Percentiles rank a stretch among this genome's conserved stretches.
Evolutionary conservation across 1,140 invertebrate species (phyloP).

Genomic region (Psilanteris sp.): DNA sequence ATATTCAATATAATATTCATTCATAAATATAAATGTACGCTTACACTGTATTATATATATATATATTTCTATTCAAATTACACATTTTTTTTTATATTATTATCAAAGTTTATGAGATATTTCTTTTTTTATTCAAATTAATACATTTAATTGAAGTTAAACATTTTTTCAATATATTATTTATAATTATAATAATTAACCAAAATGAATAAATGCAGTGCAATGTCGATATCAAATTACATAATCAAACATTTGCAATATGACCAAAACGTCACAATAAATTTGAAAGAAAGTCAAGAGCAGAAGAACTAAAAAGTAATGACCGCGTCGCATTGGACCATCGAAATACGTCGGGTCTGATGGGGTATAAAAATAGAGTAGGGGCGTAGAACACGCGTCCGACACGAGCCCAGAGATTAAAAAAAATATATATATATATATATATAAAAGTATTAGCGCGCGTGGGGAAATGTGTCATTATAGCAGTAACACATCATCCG

Average conservation of each 20-base stretch:
- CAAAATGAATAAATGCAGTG: background rate
- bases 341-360: constrained; percentile 45
- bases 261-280: constrained; percentile 7
- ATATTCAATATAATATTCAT: no score
- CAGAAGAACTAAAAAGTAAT: constrained; percentile 50
- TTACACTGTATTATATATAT: no score
- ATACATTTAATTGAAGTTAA: no score
- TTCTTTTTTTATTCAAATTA: no score
- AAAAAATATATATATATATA: constrained; percentile 33
- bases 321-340: constrained; percentile 26
- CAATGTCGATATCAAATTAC: constrained; percentile 1
- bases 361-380: constrained; percentile 42
- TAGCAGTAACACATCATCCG: constrained; percentile 19
- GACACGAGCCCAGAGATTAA: constrained; percentile 51
- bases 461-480: constrained; percentile 12
- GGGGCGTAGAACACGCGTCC: constrained; percentile 45
- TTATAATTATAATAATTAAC: no score
- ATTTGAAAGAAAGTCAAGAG: constrained; percentile 7
- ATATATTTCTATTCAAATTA: no score
- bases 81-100: no score
- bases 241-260: background rate
- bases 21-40: no score
- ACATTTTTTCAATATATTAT: no score
- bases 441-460: constrained; percentile 30
- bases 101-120: no score